Evolutionary conservation across 2,888 invertebrate species (phyloP).

Genomic region (Sinelater perroti): DNA sequence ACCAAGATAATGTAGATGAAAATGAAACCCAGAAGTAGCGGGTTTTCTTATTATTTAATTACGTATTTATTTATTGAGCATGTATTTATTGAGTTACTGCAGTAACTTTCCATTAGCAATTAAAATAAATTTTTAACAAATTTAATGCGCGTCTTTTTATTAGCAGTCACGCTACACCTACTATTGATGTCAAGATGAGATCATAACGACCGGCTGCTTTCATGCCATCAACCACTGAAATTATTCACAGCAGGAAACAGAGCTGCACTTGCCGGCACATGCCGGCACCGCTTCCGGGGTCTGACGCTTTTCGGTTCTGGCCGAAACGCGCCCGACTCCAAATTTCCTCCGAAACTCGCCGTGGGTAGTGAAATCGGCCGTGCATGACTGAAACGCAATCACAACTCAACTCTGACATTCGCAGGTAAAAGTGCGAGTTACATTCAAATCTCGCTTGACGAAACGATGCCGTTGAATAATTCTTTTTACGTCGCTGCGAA

Average conservation of each 20-base stretch:
- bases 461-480: too few species aligned
- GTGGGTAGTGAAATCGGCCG: not conserved
- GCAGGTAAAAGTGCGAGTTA: not conserved
- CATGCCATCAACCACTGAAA: not conserved
- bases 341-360: not conserved
- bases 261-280: not conserved
- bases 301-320: constrained; percentile 1
- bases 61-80: constrained; percentile 10
- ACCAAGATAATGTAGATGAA: not conserved
- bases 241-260: not conserved
- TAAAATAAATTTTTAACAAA: not conserved
- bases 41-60: constrained; percentile 22
- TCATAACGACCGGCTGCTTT: not conserved
- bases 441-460: not conserved
- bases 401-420: not conserved
- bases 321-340: not conserved
- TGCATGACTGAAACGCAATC: not conserved
- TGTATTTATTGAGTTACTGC: not conserved
- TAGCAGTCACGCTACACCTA: too few species aligned
- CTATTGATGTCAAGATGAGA: not conserved
- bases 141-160: not conserved
- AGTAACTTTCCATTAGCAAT: not conserved
- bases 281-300: not conserved
- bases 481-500: too few species aligned
- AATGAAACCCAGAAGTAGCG: constrained; percentile 8